A percentile compares a stretch with the other conserved stretches of the same genome.
Evolutionary conservation across 2,888 invertebrate genomes (phyloP).

Genomic region (Conops quadrifasciatus): DNA sequence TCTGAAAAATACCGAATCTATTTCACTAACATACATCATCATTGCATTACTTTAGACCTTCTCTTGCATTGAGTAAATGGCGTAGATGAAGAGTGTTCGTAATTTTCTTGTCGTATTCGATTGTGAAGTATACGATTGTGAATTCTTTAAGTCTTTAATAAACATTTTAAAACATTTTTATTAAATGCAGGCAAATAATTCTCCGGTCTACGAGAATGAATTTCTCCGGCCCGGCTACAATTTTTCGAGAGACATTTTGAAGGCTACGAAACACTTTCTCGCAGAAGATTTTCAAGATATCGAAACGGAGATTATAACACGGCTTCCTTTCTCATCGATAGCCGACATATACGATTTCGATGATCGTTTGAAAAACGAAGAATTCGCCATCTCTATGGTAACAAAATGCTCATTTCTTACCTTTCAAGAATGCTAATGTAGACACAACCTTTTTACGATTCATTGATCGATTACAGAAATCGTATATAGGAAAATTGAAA

Average conservation of each 20-base stretch:
- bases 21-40: no score
- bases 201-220: neutral
- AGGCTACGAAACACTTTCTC: neutral
- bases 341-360: constrained; percentile 13
- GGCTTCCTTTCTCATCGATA: neutral
- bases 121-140: no score
- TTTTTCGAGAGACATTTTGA: neutral
- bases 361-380: neutral
- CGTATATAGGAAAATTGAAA: neutral
- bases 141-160: neutral
- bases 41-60: no score
- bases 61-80: no score
- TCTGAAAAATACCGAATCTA: no score
- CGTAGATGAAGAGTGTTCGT: no score
- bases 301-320: neutral
- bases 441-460: neutral
- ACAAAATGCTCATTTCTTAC: neutral
- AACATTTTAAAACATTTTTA: no score
- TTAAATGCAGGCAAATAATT: no score
- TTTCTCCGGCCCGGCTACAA: neutral
- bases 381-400: constrained; percentile 14
- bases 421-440: no score
- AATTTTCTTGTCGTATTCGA: no score
- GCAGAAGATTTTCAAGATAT: constrained; percentile 5
- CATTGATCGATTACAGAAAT: neutral